Base-by-base conservation (phyloP, 2,888 invertebrate genomes). In the Tolmerus cingulatus region DNA sequence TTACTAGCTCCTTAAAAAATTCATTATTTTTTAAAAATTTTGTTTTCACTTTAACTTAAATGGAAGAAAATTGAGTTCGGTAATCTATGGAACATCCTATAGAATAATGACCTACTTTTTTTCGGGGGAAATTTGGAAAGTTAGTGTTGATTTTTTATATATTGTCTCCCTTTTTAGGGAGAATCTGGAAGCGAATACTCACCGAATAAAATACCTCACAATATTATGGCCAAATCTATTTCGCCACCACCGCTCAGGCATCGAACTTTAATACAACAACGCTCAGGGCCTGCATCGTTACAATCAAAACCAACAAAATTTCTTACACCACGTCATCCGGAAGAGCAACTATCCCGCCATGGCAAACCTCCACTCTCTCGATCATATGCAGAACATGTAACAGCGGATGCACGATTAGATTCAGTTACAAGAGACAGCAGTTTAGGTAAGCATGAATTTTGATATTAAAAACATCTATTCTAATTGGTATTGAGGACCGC, bases 181-280 rank as follows among this genome's bases (percentile, higher is more conserved):
- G 95, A 95, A 93, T 95, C 95, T 89, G 94, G 95, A 90, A 95
- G 94, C 92, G 95, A 95, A 92, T 95, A 95, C 91, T 95, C 95
- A 91, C 95, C 95, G 91, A 93, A 93, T 91, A 93, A 93, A 92
- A 91, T 93, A 92, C 92, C 93, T 91, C 93, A 92, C 91, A 91
- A 91, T 90, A 90, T 91, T 90, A 91, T 92, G 91, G 91, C 92
- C 89, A 93, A 92, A 90, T 93, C 93, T 90, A 91, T 92, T 90
- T 93, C 93, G 91, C 93, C 93, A 91, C 92, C 92, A 91, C 92
- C 92, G 89, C 91, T 92, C 89, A 92, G 93, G 90, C 92, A 93
- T 91, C 92, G 92, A 89, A 91, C 91, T 86, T 90, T 93, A 88
- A 91, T 92, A 89, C 92, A 92, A 89, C 93, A 93, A 90, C 91